Evolutionary conservation across 2,113 vertebrate genomes (phyloP).

Genomic region (Strix uralensis): DNA sequence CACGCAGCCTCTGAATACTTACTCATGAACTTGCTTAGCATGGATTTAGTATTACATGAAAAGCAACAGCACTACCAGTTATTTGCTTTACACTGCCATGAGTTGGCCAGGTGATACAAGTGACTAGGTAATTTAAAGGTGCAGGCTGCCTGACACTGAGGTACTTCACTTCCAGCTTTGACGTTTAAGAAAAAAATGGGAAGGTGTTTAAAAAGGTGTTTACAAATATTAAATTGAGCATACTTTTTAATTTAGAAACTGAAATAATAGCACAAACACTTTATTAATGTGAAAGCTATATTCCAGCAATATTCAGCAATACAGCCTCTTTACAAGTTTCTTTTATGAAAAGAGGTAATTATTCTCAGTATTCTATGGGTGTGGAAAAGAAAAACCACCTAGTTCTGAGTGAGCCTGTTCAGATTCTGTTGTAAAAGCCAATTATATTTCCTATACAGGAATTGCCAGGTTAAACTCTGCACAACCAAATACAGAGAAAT

Average conservation of each 20-base stretch:
- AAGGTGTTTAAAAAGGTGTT: background rate
- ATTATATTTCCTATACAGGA: background rate
- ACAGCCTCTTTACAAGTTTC: background rate
- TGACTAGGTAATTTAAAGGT: background rate
- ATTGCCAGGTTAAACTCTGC: conserved; percentile 15
- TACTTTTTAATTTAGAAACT: background rate
- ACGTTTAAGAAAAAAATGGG: background rate
- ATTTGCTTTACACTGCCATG: background rate
- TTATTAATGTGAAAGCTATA: background rate
- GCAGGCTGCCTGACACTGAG: background rate
- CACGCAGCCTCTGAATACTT: background rate
- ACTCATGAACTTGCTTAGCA: background rate
- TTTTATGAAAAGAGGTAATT: background rate
- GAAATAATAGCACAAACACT: background rate
- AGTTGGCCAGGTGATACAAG: background rate
- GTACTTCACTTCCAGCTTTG: background rate
- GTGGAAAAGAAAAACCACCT: background rate
- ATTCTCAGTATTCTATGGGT: background rate
- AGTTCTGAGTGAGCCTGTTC: background rate
- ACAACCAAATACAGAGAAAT: conserved; percentile 36
- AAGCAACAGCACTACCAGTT: background rate
- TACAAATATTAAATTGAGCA: background rate
- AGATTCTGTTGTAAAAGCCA: background rate
- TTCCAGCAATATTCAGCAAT: conserved; percentile 32
- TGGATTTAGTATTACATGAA: background rate